A percentile compares a stretch with the other conserved stretches of the same genome.
These are phyloP conservation scores for Pterostichus madidus DNA, from an alignment of 2,888 invertebrate species.

Conservation along the genomic window DNA sequence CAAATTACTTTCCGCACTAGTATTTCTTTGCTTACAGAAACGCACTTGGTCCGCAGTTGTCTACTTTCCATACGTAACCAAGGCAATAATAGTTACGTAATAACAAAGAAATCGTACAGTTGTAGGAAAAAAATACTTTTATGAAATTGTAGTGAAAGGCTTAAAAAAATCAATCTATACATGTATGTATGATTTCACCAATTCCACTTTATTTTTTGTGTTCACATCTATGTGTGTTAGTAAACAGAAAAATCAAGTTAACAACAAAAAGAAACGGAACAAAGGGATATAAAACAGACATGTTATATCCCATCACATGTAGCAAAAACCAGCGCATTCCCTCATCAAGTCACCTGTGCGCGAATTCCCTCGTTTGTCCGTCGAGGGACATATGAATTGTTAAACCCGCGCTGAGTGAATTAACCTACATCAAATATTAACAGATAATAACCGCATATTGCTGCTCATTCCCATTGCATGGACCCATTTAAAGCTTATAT, in stretches of 20 bases:
- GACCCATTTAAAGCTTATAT: slow-evolving; percentile 69
- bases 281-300: slow-evolving; percentile 46
- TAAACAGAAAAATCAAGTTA: slow-evolving; percentile 30
- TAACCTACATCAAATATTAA: slow-evolving; percentile 70
- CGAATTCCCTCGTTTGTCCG: slow-evolving; percentile 54
- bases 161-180: too few species aligned
- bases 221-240: background rate
- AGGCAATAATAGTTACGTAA: too few species aligned
- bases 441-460: slow-evolving; percentile 69
- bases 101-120: too few species aligned
- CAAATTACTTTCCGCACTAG: too few species aligned
- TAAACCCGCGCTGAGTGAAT: slow-evolving; percentile 69
- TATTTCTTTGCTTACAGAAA: too few species aligned
- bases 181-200: too few species aligned
- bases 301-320: slow-evolving; percentile 25
- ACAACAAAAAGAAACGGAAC: slow-evolving; percentile 21
- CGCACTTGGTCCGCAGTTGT: too few species aligned
- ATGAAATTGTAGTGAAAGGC: too few species aligned
- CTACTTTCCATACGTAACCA: too few species aligned
- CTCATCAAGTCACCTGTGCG: slow-evolving; percentile 56
- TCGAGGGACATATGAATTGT: slow-evolving; percentile 68
- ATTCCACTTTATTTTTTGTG: too few species aligned
- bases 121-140: too few species aligned
- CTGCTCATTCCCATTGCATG: slow-evolving; percentile 69
- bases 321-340: slow-evolving; percentile 28